Evolutionary conservation across 2,888 invertebrate species (phyloP), one percentile per base, ranked within the genome.

Genomic region (Ceramica pisi): DNA sequence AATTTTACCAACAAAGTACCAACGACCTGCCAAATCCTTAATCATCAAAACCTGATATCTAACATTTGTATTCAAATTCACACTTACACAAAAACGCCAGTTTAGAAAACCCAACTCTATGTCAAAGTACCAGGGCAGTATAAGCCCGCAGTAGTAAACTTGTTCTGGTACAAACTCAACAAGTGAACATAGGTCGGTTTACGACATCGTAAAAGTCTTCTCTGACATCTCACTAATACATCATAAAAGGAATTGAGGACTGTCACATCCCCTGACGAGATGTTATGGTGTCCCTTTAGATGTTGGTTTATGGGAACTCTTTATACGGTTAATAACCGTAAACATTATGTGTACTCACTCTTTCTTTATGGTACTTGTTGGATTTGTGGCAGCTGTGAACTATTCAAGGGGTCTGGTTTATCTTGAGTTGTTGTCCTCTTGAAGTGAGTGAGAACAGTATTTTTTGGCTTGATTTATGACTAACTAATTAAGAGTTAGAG

Each of bases 131-230:
- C 76, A 86, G 55, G 59, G 80, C 63, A 64, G 71, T 60, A 31
- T 53, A 23, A 41, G 50, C 14, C 64, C 64, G 62, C 64, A 80
- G 50, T 51, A 73, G 57, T 74, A 79, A 72, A 64, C 55, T 38
- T 82, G 77, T 56, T 44, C 26, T 65, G 71, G 72, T 66, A 64
- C 62, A 75, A 72, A 82, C 91, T 94, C 94, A 94, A 94, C 94
- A 94, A 94, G 94, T 94, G 94, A 92, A 90, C 92, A 93, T 93
- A 93, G 93, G 92, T 90, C 90, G 90, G 83, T 94, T 94, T 94
- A 94, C 90, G 93, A 91, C 80, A 87, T 87, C 90, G 89, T 94
- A 94, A 94, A 94, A 89, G 89, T 89, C 89, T 81, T 81, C 88
- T 89, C 90, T 91, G 90, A 90, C 94, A 90, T 92, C 94, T 94